Evolutionary conservation across 2,113 vertebrate species (phyloP).

Genomic region (Seriola aureovittata): DNA sequence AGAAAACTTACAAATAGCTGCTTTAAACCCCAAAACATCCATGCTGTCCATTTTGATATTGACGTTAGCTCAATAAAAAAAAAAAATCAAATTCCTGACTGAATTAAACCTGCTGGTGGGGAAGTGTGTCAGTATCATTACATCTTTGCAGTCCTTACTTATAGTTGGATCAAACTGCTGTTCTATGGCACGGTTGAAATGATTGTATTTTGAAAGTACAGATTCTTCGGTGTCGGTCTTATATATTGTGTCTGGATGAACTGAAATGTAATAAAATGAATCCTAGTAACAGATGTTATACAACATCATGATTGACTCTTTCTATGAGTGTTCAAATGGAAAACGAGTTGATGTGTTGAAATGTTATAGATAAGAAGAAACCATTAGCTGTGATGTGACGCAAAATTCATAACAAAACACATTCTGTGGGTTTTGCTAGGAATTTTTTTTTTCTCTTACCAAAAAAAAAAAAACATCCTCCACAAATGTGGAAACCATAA

Average conservation of each 20-base stretch:
- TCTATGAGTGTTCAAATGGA: neutral
- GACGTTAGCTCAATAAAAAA: neutral
- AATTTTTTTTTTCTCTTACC: neutral
- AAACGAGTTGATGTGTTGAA: neutral
- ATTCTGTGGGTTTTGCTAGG: constrained; percentile 22
- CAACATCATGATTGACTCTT: neutral
- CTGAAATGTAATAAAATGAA: neutral
- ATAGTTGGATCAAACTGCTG: neutral
- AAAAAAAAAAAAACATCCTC: neutral
- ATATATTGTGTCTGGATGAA: neutral
- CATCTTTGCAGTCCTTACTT: neutral
- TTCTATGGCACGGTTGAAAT: neutral
- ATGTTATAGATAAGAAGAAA: constrained; percentile 18
- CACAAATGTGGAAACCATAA: neutral
- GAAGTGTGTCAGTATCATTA: neutral
- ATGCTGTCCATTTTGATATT: neutral
- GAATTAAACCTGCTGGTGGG: neutral
- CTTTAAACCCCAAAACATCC: neutral
- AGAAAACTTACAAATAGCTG: too few relatives aligned
- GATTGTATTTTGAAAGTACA: neutral
- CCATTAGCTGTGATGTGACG: constrained; percentile 7
- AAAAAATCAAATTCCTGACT: neutral
- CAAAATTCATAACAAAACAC: neutral
- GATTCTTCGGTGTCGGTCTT: neutral
- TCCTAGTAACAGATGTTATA: neutral